A percentile compares a stretch with the other conserved stretches of the same genome.
Evolutionary conservation across 2,797 vertebrate species (phyloP).

Genomic region (Forpus xanthops): DNA sequence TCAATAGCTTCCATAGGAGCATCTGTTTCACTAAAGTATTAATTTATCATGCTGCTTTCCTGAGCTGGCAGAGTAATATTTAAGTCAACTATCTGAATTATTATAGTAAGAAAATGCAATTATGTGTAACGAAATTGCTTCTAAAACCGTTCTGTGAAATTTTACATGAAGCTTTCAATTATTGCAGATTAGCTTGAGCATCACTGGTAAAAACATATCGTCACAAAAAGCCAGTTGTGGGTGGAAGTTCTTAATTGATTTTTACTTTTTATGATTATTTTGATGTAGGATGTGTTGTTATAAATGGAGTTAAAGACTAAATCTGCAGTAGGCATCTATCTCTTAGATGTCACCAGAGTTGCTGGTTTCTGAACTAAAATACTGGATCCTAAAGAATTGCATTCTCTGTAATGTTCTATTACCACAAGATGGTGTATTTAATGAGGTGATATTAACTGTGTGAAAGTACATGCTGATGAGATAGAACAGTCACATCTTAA

Average conservation of each 20-base stretch:
- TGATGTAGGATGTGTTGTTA: not conserved
- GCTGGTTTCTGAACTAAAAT: slow-evolving; percentile 1
- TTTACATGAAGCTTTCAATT: not conserved
- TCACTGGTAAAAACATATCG: not conserved
- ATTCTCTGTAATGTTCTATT: not conserved
- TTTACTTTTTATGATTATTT: slow-evolving; percentile 21
- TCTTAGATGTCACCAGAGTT: not conserved
- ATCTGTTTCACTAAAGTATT: not conserved
- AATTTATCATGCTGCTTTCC: slow-evolving; percentile 17
- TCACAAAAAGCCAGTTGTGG: not conserved
- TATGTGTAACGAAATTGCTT: slow-evolving; percentile 13
- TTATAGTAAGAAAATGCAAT: not conserved
- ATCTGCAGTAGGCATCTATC: not conserved
- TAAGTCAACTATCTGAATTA: not conserved
- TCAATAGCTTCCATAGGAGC: slow-evolving; percentile 1
- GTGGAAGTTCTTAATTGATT: slow-evolving; percentile 6
- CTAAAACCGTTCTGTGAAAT: not conserved
- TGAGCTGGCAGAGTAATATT: slow-evolving; percentile 16
- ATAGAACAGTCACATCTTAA: not conserved
- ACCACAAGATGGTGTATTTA: not conserved
- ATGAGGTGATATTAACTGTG: not conserved
- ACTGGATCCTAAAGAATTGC: not conserved
- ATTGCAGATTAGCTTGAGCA: slow-evolving; percentile 2
- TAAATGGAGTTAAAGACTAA: not conserved
- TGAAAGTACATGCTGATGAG: not conserved